A percentile compares a stretch with the other conserved stretches of the same genome.
phyloP scores from a whole-genome alignment of 2,113 vertebrate species.

The Mobula hypostoma region DNA sequence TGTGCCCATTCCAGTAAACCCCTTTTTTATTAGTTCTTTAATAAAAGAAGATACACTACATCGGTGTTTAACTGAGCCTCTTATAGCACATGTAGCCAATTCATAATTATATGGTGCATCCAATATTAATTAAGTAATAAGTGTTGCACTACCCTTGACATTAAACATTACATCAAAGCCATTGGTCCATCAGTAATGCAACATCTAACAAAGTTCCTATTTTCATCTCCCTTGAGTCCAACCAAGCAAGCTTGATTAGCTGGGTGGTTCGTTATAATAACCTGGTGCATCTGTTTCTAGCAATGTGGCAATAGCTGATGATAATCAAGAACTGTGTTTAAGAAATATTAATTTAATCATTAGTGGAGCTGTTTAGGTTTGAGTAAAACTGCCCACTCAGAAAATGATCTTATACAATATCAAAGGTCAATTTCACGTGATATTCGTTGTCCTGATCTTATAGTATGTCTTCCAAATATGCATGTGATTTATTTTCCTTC shows the following conservation, averaged over 20 bases:
- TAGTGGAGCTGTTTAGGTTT: background rate
- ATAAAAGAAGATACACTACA: slow-evolving; percentile 9
- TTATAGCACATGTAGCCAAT: slow-evolving; percentile 2
- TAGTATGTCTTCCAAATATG: background rate
- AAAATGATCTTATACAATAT: background rate
- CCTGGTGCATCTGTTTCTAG: background rate
- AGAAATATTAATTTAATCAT: background rate
- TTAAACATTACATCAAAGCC: slow-evolving; percentile 8
- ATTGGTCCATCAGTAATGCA: background rate
- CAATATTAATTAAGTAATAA: slow-evolving; percentile 21
- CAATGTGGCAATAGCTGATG: background rate
- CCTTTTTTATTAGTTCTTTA: slow-evolving; percentile 1
- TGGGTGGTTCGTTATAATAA: background rate
- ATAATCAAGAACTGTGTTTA: background rate
- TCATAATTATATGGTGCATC: slow-evolving; percentile 23
- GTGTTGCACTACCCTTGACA: background rate
- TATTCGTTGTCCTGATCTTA: background rate
- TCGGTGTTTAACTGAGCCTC: slow-evolving; percentile 3
- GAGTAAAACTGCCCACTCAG: background rate
- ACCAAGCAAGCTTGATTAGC: slow-evolving; percentile 5
- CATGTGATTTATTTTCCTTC: background rate
- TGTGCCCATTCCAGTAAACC: background rate
- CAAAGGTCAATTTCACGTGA: background rate
- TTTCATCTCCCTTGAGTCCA: background rate
- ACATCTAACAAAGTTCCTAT: background rate